Evolutionary conservation across 2,888 invertebrate species (phyloP), one percentile per base, ranked within the genome.

Genomic region (Drosophila ezoana): DNA sequence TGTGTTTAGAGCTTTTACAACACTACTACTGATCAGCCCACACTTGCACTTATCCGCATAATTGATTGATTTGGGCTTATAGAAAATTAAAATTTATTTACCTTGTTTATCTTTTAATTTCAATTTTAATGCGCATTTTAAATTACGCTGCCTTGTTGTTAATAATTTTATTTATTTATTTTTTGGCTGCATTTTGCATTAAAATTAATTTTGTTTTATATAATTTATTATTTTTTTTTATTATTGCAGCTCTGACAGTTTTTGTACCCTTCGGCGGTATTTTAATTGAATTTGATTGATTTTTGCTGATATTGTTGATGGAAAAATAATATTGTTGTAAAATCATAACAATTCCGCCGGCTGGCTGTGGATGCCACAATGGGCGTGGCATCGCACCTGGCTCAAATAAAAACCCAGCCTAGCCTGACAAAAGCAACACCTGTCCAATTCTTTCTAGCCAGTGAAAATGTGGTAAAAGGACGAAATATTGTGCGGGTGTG

Each of bases 221-320:
- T 79, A 74, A 84, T 84, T 89, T 51, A 20, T 10, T 23, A 41
- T 47, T 49, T 62, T 54, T 41, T 41, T 56, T 68, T 23, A 14
- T 56, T 38, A 8, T 52, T 61, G 69, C 20, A 49, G 59, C 44
- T 67, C 53, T 72, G 66, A 44, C 63, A 48, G 56, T 76, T 78
- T 69, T 68, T 68, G 64, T 72, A 43, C 72, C 71, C 74, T 65
- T 64, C 62, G 70, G 80, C 74, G 53, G 76, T 65, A 71, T 68
- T 88, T 80, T 89, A 89, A 88, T 88, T 89, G 86, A 71, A 80
- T 83, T 79, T 89, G 88, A 89, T 89, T 89, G 84, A 89, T 88
- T 89, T 87, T 79, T 79, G 79, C 83, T 79, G 83, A 87, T 85
- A 77, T 77, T 82, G 75, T 79, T 89, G 78, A 89, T 88, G 78